phyloP scores from a whole-genome alignment of 2,888 invertebrate species.

The Ophioninae sp. region DNA sequence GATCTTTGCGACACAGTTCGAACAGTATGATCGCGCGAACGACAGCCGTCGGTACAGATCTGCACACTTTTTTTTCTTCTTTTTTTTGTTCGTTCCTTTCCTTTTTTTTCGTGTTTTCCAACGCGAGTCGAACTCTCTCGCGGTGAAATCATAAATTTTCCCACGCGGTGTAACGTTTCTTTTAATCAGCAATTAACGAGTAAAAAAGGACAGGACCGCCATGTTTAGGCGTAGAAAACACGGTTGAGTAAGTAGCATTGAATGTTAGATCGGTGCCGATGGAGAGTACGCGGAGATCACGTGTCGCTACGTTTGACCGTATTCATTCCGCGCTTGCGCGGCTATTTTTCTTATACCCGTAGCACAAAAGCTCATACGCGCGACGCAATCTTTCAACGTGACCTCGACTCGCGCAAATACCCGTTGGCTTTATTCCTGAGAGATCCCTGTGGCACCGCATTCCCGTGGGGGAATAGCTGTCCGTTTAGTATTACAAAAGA shows the following conservation, averaged over 20 bases:
- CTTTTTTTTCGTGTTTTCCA: not conserved
- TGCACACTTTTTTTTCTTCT: not conserved
- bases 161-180: slow-evolving; percentile 42
- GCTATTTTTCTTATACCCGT: slow-evolving; percentile 1
- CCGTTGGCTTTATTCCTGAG: slow-evolving; percentile 18
- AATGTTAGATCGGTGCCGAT: slow-evolving; percentile 54
- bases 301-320: slow-evolving; percentile 46
- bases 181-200: slow-evolving; percentile 50
- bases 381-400: slow-evolving; percentile 47
- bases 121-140: slow-evolving; percentile 25
- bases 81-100: not conserved
- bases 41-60: not conserved
- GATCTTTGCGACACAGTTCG: slow-evolving; percentile 58
- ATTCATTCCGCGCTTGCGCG: slow-evolving; percentile 13
- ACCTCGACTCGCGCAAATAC: slow-evolving; percentile 42
- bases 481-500: slow-evolving; percentile 32
- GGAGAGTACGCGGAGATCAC: slow-evolving; percentile 25
- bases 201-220: slow-evolving; percentile 45
- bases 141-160: slow-evolving; percentile 33
- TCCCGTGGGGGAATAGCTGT: slow-evolving; percentile 47
- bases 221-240: slow-evolving; percentile 49
- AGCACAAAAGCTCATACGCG: slow-evolving; percentile 25
- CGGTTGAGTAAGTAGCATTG: slow-evolving; percentile 46
- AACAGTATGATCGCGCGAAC: slow-evolving; percentile 1
- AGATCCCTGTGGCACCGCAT: slow-evolving; percentile 50